Evolutionary conservation across 2,113 vertebrate genomes (phyloP).

Genomic region (Catharus minimus): DNA sequence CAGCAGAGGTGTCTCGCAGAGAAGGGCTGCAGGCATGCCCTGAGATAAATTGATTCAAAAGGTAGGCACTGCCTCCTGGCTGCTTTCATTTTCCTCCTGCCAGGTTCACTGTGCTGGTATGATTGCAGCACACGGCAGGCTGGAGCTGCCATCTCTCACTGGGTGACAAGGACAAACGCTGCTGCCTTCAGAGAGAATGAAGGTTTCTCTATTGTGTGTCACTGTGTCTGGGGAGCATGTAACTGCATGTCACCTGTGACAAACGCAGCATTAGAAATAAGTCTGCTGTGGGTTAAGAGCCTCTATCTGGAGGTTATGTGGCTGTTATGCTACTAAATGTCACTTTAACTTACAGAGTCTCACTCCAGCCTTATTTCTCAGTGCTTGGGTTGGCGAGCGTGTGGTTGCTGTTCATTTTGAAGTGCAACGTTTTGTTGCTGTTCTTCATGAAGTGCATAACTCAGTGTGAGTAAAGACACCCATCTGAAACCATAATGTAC

Average conservation of each 20-base stretch:
- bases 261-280: conserved; percentile 15
- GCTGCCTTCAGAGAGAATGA: not conserved
- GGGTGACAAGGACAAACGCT: conserved; percentile 31
- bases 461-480: not conserved
- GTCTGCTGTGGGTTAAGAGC: conserved; percentile 11
- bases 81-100: not conserved
- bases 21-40: conserved; percentile 4
- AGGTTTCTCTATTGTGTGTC: not conserved
- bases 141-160: not conserved
- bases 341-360: conserved; percentile 23
- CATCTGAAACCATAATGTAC: not conserved
- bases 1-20: not conserved
- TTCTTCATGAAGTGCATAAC: not conserved
- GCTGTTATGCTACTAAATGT: conserved; percentile 34
- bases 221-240: not conserved
- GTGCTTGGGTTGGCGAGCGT: accelerated
- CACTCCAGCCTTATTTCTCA: not conserved
- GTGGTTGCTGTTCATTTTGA: not conserved
- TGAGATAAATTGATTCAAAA: not conserved
- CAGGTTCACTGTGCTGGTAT: not conserved
- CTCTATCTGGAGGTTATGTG: not conserved
- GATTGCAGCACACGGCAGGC: not conserved
- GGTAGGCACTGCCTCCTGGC: not conserved
- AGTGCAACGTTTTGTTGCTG: not conserved
- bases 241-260: conserved; percentile 17